Evolutionary conservation across 2,113 vertebrate genomes (phyloP).

Genomic region (Progne subis): DNA sequence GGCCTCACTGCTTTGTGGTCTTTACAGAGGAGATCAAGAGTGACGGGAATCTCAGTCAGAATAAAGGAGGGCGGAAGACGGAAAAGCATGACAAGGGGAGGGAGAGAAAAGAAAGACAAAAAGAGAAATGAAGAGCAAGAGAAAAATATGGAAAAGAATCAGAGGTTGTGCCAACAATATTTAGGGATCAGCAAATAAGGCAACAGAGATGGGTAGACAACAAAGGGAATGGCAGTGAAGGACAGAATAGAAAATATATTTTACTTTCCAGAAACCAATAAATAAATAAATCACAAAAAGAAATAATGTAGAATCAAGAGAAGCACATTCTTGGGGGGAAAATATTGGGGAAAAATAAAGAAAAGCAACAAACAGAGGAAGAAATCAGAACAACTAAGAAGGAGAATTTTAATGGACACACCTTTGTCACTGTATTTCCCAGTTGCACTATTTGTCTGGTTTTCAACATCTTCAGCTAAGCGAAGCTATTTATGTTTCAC

Average conservation of each 20-base stretch:
- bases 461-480: neutral
- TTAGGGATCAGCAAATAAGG: neutral
- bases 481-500: neutral
- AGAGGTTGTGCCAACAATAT: neutral
- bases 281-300: neutral
- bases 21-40: neutral
- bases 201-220: neutral
- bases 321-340: neutral
- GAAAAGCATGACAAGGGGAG: neutral
- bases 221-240: neutral
- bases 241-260: neutral
- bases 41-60: slow-evolving; percentile 39
- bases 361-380: neutral
- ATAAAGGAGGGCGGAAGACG: neutral
- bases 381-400: neutral
- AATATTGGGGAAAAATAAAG: neutral
- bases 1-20: neutral
- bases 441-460: neutral
- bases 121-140: slow-evolving; percentile 1
- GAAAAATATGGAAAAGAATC: neutral
- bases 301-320: neutral
- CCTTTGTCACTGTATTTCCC: neutral
- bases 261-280: neutral
- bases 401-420: neutral
- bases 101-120: neutral